Conservation (phyloP, 1,140 invertebrate species). For the Oryctes rhinoceros region DNA sequence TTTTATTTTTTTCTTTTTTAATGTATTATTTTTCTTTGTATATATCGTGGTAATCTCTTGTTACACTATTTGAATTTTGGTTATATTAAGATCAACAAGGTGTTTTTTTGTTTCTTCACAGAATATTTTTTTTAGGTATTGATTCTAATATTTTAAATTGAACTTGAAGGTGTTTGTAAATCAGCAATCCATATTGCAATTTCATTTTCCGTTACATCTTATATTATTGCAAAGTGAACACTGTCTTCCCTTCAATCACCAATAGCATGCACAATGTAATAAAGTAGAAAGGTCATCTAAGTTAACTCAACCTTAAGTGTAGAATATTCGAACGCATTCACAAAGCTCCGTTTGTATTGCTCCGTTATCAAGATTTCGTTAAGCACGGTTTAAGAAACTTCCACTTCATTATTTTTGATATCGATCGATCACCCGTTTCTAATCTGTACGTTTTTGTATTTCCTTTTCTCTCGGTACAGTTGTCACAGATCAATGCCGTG, state of each 20-base stretch:
- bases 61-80: too few species aligned
- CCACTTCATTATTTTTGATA: slow-evolving; percentile 40
- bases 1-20: too few species aligned
- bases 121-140: too few species aligned
- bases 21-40: too few species aligned
- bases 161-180: too few species aligned
- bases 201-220: too few species aligned
- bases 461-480: slow-evolving; percentile 29
- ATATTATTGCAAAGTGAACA: not conserved
- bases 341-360: not conserved
- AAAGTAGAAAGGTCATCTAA: not conserved
- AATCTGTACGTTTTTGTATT: slow-evolving; percentile 32
- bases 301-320: not conserved
- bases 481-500: slow-evolving; percentile 46
- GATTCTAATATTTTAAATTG: too few species aligned
- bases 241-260: not conserved
- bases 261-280: not conserved
- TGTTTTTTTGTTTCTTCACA: too few species aligned
- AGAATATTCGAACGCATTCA: not conserved
- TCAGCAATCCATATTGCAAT: too few species aligned
- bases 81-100: too few species aligned
- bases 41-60: too few species aligned
- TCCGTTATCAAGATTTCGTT: slow-evolving; percentile 34
- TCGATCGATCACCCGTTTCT: slow-evolving; percentile 31
- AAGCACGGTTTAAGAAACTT: slow-evolving; percentile 39